phyloP scores from a whole-genome alignment of 1,140 invertebrate genomes.

The Araneus ventricosus region DNA sequence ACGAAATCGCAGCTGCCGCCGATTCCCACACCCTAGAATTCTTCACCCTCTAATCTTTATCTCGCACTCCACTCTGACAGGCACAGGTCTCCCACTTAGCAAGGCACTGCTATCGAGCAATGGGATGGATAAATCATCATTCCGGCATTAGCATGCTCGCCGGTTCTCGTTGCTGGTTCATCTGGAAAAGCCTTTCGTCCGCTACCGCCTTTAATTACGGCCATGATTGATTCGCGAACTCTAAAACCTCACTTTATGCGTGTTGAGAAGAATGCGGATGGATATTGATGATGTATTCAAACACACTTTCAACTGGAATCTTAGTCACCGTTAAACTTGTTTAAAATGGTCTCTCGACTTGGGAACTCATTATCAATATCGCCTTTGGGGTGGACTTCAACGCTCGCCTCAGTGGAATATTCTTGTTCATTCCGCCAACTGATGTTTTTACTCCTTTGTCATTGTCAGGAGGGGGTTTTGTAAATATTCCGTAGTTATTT shows the following conservation, averaged over 20 bases:
- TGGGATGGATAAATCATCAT: constrained; percentile 53
- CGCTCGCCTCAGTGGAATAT: neutral
- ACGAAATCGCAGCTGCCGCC: constrained; percentile 38
- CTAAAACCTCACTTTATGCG: constrained; percentile 51
- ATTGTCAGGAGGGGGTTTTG: neutral
- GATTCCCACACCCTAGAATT: constrained; percentile 23
- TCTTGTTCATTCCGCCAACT: neutral
- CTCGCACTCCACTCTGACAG: constrained; percentile 9
- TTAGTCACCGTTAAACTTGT: constrained; percentile 12
- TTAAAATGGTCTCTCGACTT: constrained; percentile 22
- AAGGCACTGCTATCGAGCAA: constrained; percentile 1
- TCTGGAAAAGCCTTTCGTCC: constrained; percentile 19
- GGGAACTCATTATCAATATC: constrained; percentile 7
- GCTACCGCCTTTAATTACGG: constrained; percentile 47
- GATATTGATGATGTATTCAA: constrained; percentile 40
- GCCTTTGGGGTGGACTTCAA: neutral
- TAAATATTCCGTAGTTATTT: neutral
- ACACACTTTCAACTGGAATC: neutral
- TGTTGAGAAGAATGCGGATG: constrained; percentile 32
- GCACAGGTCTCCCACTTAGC: constrained; percentile 2
- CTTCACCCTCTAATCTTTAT: constrained; percentile 42
- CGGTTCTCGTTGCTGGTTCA: constrained; percentile 9
- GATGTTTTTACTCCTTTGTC: neutral
- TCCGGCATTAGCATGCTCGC: constrained; percentile 33
- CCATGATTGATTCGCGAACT: constrained; percentile 49